Conservation (phyloP, 1,140 invertebrate genomes). For the Drosophila kepulauana region DNA sequence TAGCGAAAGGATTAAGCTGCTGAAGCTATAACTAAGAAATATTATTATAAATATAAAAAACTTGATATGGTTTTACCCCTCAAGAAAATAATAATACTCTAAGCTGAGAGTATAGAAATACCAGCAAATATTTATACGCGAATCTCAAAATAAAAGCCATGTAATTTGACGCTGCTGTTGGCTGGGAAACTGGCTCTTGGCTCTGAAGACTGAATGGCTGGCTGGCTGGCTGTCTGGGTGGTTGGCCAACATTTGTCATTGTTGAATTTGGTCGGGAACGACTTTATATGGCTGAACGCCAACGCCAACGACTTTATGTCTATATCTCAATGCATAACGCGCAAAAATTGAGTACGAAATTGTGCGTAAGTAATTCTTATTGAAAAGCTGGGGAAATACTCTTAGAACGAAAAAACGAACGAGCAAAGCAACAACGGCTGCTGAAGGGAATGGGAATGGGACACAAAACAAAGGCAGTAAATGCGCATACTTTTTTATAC, state of each 20-base stretch:
- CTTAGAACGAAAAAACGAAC: conserved; percentile 1
- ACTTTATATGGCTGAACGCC: conserved; percentile 47
- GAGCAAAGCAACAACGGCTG: background rate
- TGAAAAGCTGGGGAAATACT: conserved; percentile 34
- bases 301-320: conserved; percentile 31
- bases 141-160: conserved; percentile 71
- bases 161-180: conserved; percentile 67
- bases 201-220: conserved; percentile 2
- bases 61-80: too few relatives aligned
- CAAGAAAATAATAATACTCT: background rate
- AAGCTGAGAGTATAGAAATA: conserved; percentile 17
- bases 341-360: conserved; percentile 75
- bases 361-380: conserved; percentile 77
- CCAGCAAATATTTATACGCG: conserved; percentile 64
- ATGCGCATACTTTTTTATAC: conserved; percentile 2
- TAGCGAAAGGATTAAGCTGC: too few relatives aligned
- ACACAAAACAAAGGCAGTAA: conserved; percentile 1
- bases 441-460: background rate
- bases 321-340: conserved; percentile 50
- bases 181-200: conserved; percentile 14
- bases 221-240: background rate
- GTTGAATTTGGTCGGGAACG: conserved; percentile 69
- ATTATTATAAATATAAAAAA: too few relatives aligned
- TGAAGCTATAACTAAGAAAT: too few relatives aligned
- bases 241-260: conserved; percentile 66